Conservation (phyloP, 2,888 invertebrate species). For the Eretmocerus hayati region DNA sequence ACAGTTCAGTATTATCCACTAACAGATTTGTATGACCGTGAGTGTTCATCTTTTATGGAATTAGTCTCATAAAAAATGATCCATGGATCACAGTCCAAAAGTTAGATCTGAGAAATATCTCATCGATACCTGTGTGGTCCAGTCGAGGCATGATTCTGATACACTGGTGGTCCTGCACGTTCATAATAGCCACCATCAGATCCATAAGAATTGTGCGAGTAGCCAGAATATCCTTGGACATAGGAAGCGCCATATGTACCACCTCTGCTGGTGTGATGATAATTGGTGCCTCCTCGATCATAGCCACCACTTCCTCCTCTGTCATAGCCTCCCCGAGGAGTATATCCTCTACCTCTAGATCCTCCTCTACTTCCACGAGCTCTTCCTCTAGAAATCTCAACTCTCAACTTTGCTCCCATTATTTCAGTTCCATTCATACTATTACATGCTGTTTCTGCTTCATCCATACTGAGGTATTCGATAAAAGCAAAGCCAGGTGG, state of each 20-base stretch:
- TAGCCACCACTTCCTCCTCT: slow-evolving; percentile 49
- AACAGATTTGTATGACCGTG: too few species aligned
- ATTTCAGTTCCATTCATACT: slow-evolving; percentile 83
- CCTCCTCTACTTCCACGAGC: slow-evolving; percentile 62
- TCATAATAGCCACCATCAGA: slow-evolving; percentile 39
- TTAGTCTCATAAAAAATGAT: not conserved
- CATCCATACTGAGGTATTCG: slow-evolving; percentile 81
- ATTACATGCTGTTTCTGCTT: slow-evolving; percentile 84
- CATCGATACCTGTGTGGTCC: slow-evolving; percentile 49
- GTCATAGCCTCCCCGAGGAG: slow-evolving; percentile 49
- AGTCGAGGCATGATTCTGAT: slow-evolving; percentile 51
- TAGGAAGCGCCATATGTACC: slow-evolving; percentile 53
- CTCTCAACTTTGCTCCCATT: slow-evolving; percentile 78
- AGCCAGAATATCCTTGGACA: slow-evolving; percentile 45
- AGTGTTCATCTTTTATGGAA: not conserved
- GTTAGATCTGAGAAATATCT: slow-evolving; percentile 7
- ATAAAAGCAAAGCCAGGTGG: slow-evolving; percentile 93
- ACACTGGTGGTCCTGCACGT: too few species aligned
- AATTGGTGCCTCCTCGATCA: slow-evolving; percentile 48
- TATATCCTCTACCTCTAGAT: slow-evolving; percentile 52
- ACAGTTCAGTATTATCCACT: too few species aligned
- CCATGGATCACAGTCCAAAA: not conserved
- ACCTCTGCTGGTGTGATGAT: slow-evolving; percentile 46
- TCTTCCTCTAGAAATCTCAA: slow-evolving; percentile 79
- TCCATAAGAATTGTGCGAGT: too few species aligned